Evolutionary conservation across 2,797 vertebrate species (phyloP).

Genomic region (Ispidina picta): DNA sequence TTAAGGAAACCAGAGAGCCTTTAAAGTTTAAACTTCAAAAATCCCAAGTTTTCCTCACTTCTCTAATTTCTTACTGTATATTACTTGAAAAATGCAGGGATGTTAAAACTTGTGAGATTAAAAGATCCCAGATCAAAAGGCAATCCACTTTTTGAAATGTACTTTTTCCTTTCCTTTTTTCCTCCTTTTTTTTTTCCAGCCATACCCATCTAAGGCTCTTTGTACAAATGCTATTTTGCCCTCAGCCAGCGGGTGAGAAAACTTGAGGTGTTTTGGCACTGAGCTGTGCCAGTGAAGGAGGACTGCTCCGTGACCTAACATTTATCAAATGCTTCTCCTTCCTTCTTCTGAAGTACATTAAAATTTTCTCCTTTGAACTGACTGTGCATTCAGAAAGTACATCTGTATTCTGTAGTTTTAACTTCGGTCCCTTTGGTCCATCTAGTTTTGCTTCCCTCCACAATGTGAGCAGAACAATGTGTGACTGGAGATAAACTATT

Average conservation of each 20-base stretch:
- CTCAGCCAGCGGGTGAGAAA: background rate
- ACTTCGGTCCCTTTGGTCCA: background rate
- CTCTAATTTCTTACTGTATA: background rate
- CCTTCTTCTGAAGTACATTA: background rate
- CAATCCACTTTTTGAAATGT: background rate
- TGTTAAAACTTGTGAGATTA: background rate
- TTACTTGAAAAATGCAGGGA: background rate
- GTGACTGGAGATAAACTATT: background rate
- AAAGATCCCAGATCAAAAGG: background rate
- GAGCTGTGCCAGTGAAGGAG: background rate
- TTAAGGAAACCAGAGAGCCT: fast-evolving
- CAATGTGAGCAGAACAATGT: background rate
- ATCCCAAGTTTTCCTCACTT: background rate
- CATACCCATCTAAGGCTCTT: background rate
- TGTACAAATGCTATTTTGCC: background rate
- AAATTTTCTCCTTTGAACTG: background rate
- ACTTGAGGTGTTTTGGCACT: background rate
- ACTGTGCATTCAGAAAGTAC: background rate
- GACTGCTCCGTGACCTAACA: background rate
- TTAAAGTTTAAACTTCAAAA: background rate
- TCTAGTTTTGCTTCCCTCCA: background rate
- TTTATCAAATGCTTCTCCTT: background rate
- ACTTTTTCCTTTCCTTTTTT: background rate
- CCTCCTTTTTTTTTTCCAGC: background rate
- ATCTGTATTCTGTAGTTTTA: background rate